These are phyloP conservation scores for Ruditapes philippinarum DNA, from an alignment of 1,140 invertebrate genomes.

Conservation along the genomic window DNA sequence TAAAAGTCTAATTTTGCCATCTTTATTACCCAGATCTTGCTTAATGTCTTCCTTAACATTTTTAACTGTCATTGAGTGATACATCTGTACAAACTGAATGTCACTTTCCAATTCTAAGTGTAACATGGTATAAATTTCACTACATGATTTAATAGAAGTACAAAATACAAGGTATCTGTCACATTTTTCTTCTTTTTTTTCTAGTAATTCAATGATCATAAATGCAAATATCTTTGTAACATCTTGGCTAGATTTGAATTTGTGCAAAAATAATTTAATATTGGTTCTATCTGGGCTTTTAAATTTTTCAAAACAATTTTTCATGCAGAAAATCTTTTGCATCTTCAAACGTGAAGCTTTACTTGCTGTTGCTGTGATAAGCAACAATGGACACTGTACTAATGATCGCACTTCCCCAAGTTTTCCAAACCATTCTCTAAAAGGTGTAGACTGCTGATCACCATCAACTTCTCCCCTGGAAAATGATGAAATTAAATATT, in stretches of 20 bases:
- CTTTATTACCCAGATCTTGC: conserved; percentile 50
- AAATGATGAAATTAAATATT: not conserved
- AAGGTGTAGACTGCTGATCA: not conserved
- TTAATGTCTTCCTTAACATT: conserved; percentile 60
- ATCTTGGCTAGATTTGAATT: conserved; percentile 14
- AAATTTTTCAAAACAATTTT: not conserved
- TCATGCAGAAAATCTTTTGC: conserved; percentile 54
- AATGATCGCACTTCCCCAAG: conserved; percentile 23
- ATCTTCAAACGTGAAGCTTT: conserved; percentile 52
- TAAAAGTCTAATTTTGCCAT: conserved; percentile 66
- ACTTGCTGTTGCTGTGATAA: conserved; percentile 18
- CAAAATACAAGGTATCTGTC: conserved; percentile 68
- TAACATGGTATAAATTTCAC: conserved; percentile 34
- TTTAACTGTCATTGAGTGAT: conserved; percentile 64
- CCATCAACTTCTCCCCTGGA: conserved; percentile 9
- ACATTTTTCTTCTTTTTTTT: conserved; percentile 39
- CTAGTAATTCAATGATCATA: conserved; percentile 24
- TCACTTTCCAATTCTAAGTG: conserved; percentile 1
- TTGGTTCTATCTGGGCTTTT: conserved; percentile 64
- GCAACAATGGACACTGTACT: not conserved
- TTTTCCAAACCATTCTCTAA: not conserved
- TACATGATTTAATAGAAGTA: conserved; percentile 47
- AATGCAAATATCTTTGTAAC: conserved; percentile 59
- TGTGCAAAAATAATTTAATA: conserved; percentile 58
- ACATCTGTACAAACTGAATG: conserved; percentile 59